Base-by-base conservation (phyloP, 1,140 invertebrate genomes). In the Drosophila parabipectinata region DNA sequence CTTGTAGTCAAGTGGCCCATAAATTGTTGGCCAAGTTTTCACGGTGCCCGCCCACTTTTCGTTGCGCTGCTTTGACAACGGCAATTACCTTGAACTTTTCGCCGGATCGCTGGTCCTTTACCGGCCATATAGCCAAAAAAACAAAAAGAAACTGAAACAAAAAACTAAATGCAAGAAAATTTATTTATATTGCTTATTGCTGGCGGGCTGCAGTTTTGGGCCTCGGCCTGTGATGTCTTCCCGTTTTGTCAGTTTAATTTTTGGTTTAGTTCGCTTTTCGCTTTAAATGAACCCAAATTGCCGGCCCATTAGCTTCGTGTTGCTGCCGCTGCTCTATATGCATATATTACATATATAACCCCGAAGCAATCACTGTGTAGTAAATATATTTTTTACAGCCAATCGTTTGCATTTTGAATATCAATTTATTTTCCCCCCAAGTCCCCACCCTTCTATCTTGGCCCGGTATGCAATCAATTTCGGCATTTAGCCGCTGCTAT, bases 1-100 rank as follows among this genome's bases (percentile, higher is more conserved):
- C 84, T 88, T 88, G 83, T 88, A 88, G 72, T 88, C 83, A 88
- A 88, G 83, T 88, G 83, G 83, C 79, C 83, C 84, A 88, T 88
- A 88, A 88, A 88, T 88, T 88, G 83, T 79, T 88, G 83, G 79
- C 78, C 83, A 85, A 85, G 78, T 85, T 85, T 78, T 66, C 71
- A 82, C 62, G 64, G 57, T 45, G 52, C 68, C 81, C 83, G 83
- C 83, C 83, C 83, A 77, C 68, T 85, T 85, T 85, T 87, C 82
- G 82, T 79, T 88, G 83, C 76, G 67, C 83, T 77, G 83, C 83
- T 88, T 88, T 88, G 83, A 88, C 83, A 88, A 88, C 83, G 79
- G 83, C 83, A 88, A 88, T 88, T 88, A 88, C 83, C 83, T 89
- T 88, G 83, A 88, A 88, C 83, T 69, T 77, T 75, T 76, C 73